A percentile compares a stretch with the other conserved stretches of the same genome.
Evolutionary conservation across 1,140 invertebrate genomes (phyloP).

Genomic region (Antheraea mylitta): DNA sequence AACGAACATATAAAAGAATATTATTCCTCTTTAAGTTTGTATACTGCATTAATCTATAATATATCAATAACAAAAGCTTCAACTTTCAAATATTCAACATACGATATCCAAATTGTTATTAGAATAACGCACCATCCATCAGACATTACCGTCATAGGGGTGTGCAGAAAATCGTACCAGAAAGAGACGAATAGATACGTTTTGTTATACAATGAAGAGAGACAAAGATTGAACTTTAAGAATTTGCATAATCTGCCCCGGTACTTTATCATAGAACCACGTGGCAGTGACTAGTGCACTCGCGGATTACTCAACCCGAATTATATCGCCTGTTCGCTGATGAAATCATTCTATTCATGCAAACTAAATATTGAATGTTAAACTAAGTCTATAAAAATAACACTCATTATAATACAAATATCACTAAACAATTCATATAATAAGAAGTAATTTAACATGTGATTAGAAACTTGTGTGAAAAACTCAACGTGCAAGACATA

Average conservation of each 20-base stretch:
- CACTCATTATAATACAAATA: background rate
- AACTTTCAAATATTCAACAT: slow-evolving; percentile 66
- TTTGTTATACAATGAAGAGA: slow-evolving; percentile 31
- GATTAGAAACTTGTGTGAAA: no score
- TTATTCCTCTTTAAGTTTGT: no score
- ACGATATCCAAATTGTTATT: slow-evolving; percentile 75
- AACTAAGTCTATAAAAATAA: background rate
- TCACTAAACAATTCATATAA: no score
- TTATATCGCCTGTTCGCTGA: slow-evolving; percentile 53
- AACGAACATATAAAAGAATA: no score
- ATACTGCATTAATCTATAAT: background rate
- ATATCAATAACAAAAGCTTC: slow-evolving; percentile 20
- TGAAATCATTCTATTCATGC: slow-evolving; percentile 30
- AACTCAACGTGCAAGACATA: no score
- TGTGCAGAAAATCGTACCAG: slow-evolving; percentile 47
- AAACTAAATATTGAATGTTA: no score
- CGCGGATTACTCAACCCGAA: slow-evolving; percentile 64
- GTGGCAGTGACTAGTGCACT: slow-evolving; percentile 76
- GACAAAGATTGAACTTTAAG: slow-evolving; percentile 60
- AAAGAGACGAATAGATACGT: slow-evolving; percentile 31
- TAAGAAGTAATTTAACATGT: no score
- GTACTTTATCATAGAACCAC: slow-evolving; percentile 77
- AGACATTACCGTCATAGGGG: slow-evolving; percentile 65
- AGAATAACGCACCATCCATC: slow-evolving; percentile 77
- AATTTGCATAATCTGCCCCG: slow-evolving; percentile 76